Evolutionary conservation across 1,140 invertebrate species (phyloP).

Genomic region (fruit fly (Drosophila melanogaster)): Release_6_plus_ISO1_MT NT_037436.4:5969501-5970000

Average conservation of each 20-base stretch:
- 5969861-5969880: constrained; percentile 56
- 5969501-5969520: constrained; percentile 7
- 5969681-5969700: neutral
- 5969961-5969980: constrained; percentile 44
- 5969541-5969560: constrained; percentile 21
- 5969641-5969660: too few relatives aligned
- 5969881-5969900: constrained; percentile 47
- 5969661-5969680: neutral
- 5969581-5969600: neutral
- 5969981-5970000: constrained; percentile 43
- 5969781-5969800: constrained; percentile 4
- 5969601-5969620: neutral
- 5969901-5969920: constrained; percentile 81
- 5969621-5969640: neutral
- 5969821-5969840: constrained; percentile 56
- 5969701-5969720: neutral
- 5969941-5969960: constrained; percentile 41
- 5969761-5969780: neutral
- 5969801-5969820: neutral
- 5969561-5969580: neutral
- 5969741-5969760: neutral
- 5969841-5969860: constrained; percentile 36
- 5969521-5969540: constrained; percentile 14
- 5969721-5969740: neutral
- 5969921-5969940: constrained; percentile 47